Conservation (phyloP, 2,113 vertebrate genomes). For the Engystomops pustulosus region DNA sequence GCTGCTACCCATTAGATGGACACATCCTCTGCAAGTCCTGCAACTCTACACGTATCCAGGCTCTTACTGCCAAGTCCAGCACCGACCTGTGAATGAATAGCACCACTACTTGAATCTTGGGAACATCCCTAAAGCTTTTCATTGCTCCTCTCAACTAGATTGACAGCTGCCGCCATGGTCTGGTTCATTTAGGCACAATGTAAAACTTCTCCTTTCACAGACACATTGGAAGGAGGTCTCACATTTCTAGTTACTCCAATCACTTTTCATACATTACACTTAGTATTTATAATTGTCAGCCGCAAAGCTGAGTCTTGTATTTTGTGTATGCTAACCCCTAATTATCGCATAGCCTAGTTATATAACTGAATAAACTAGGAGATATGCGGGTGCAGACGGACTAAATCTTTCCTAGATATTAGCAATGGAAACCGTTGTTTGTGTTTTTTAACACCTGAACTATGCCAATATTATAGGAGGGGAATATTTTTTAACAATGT, state of each 20-base stretch:
- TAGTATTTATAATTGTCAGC: not conserved
- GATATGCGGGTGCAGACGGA: not conserved
- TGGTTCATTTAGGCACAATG: constrained; percentile 21
- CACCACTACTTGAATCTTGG: constrained; percentile 44
- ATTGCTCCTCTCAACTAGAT: constrained; percentile 64
- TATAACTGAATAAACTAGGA: not conserved
- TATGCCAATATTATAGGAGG: not conserved
- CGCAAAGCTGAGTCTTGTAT: not conserved
- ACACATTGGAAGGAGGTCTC: not conserved
- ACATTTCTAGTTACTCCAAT: not conserved
- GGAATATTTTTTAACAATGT: not conserved
- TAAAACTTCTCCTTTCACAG: constrained; percentile 1
- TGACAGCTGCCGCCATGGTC: constrained; percentile 29
- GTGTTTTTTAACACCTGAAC: not conserved
- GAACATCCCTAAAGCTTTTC: constrained; percentile 62
- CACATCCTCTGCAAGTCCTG: constrained; percentile 98
- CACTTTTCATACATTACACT: constrained; percentile 11
- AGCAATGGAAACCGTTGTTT: not conserved
- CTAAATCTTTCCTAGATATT: constrained; percentile 1
- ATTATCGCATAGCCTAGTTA: not conserved
- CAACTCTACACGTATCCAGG: constrained; percentile 92
- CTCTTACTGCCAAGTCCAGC: constrained; percentile 95
- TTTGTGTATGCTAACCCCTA: not conserved
- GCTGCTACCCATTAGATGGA: constrained; percentile 96
- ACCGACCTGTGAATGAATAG: constrained; percentile 88